Conservation (phyloP, 2,797 vertebrate species). For the Girardinus metallicus region DNA sequence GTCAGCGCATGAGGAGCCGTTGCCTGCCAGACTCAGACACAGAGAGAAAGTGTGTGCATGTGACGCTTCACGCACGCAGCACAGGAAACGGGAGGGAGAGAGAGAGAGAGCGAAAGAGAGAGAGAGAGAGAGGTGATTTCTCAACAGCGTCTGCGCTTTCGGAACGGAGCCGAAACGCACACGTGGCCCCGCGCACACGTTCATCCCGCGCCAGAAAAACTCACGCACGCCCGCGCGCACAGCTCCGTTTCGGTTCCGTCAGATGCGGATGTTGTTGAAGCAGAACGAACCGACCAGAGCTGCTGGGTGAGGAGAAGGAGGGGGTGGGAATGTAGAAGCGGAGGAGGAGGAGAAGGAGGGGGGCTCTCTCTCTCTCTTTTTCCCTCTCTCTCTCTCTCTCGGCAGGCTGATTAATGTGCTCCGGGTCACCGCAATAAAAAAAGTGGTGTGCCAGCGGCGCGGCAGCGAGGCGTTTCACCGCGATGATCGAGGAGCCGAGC, state of each 20-base stretch:
- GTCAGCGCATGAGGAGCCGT: slow-evolving; percentile 1
- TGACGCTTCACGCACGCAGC: slow-evolving; percentile 31
- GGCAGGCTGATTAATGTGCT: slow-evolving; percentile 80
- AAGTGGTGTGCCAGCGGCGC: slow-evolving; percentile 73
- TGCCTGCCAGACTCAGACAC: background rate
- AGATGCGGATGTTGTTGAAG: slow-evolving; percentile 62
- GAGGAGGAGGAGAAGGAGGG: slow-evolving; percentile 48
- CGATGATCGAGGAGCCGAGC: slow-evolving; percentile 70
- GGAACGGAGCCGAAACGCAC: slow-evolving; percentile 2
- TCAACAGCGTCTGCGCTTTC: slow-evolving; percentile 32
- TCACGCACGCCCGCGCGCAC: background rate
- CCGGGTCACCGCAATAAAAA: slow-evolving; percentile 77
- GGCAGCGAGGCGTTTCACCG: slow-evolving; percentile 72
- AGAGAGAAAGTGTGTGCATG: background rate
- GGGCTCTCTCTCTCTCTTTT: slow-evolving; percentile 45
- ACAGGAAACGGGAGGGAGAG: slow-evolving; percentile 30
- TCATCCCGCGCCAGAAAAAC: background rate
- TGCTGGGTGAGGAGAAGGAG: slow-evolving; percentile 9
- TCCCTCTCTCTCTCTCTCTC: slow-evolving; percentile 36
- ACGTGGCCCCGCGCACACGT: slow-evolving; percentile 3
- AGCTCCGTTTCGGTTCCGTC: slow-evolving; percentile 48
- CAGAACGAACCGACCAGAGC: slow-evolving; percentile 41
- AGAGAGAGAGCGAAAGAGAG: too few species aligned
- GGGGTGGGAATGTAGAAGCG: slow-evolving; percentile 36
- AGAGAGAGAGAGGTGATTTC: slow-evolving; percentile 38